A percentile compares a stretch with the other conserved stretches of the same genome.
Conservation (phyloP, 2,888 invertebrate genomes). For the Dryocosmus kuriphilus region DNA sequence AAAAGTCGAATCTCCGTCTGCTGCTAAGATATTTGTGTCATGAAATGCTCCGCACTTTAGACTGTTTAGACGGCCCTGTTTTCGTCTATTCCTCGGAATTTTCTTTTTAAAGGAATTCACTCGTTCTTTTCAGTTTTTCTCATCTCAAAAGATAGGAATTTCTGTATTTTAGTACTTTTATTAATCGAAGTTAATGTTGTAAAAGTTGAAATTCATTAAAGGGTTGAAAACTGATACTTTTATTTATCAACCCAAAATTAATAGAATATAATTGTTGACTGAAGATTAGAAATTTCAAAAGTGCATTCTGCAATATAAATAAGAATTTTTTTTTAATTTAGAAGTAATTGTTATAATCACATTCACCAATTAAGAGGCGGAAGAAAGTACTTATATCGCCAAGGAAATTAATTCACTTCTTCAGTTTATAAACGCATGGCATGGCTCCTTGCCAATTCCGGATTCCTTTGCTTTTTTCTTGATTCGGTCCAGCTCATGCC, state of each 20-base stretch:
- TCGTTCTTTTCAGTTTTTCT: not conserved
- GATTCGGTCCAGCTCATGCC: conserved; percentile 29
- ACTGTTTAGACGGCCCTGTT: conserved; percentile 14
- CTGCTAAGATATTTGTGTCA: conserved; percentile 13
- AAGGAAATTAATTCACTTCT: conserved; percentile 19
- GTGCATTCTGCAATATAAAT: no score
- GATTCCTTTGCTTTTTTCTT: conserved; percentile 24
- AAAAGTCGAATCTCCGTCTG: conserved; percentile 9
- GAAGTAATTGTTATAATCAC: no score
- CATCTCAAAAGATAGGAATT: not conserved
- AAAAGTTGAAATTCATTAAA: no score
- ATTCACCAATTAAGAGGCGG: not conserved
- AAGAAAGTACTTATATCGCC: conserved; percentile 13
- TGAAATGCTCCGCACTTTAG: conserved; percentile 4
- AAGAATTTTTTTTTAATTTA: no score
- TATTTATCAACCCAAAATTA: no score
- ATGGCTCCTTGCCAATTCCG: conserved; percentile 21
- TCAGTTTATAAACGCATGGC: conserved; percentile 11
- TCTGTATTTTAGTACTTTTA: no score
- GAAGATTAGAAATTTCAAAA: no score
- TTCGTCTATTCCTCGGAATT: not conserved
- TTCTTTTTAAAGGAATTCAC: not conserved
- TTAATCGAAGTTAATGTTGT: no score
- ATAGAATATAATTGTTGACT: no score
- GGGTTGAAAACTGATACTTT: no score